Evolutionary conservation across 2,888 invertebrate species (phyloP).

Genomic region (Lamproptera curius): DNA sequence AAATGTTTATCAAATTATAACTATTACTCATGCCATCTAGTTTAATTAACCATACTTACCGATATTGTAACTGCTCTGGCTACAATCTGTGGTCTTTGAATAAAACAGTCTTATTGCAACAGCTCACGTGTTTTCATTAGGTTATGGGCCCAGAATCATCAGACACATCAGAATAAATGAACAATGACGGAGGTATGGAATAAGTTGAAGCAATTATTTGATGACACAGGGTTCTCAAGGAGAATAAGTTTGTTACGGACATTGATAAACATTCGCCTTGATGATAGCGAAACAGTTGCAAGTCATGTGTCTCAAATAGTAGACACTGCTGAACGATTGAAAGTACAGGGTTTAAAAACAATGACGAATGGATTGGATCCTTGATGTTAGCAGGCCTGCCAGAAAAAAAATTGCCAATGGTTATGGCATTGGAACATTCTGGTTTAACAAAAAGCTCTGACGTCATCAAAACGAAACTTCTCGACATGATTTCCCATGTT

Average conservation of each 20-base stretch:
- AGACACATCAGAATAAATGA: background rate
- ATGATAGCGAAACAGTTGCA: constrained; percentile 15
- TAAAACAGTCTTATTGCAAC: background rate
- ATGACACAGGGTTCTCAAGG: constrained; percentile 8
- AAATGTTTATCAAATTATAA: background rate
- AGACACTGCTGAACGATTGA: constrained; percentile 15
- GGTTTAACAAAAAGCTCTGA: constrained; percentile 12
- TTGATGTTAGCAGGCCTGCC: constrained; percentile 15
- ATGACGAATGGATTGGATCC: constrained; percentile 17
- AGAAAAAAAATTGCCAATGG: constrained; percentile 11
- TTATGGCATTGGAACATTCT: constrained; percentile 16
- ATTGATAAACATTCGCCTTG: constrained; percentile 15
- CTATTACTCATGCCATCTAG: background rate
- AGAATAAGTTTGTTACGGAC: constrained; percentile 11
- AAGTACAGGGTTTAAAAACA: constrained; percentile 12
- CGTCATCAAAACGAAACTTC: constrained; percentile 16
- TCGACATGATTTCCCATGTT: constrained; percentile 3
- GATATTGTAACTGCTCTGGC: too few species aligned
- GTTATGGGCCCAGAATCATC: background rate
- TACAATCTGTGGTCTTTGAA: too few species aligned
- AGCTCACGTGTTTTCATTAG: background rate
- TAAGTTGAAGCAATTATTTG: constrained; percentile 6
- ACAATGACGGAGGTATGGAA: background rate
- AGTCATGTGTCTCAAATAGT: constrained; percentile 17
- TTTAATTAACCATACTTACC: background rate